phyloP scores from a whole-genome alignment of 2,113 vertebrate genomes.

The Greenwoodochromis staneri region DNA sequence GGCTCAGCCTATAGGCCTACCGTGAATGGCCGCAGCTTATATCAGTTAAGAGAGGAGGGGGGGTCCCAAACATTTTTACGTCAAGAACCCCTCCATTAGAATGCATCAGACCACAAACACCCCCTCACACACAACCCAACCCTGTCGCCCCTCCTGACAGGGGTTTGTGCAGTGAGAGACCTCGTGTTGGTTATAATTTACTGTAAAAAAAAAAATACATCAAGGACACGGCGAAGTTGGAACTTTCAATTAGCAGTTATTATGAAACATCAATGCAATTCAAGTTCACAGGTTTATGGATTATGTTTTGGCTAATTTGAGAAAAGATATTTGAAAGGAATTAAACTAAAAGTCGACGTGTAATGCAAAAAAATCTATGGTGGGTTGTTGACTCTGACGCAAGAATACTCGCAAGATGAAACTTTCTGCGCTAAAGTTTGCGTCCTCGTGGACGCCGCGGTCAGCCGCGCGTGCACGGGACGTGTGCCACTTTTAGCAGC shows the following conservation, averaged over 20 bases:
- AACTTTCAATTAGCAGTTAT: neutral
- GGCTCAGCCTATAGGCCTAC: conserved; percentile 53
- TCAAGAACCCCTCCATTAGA: conserved; percentile 48
- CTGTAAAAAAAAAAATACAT: neutral
- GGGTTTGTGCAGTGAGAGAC: neutral
- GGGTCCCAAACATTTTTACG: conserved; percentile 51
- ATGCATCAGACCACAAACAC: conserved; percentile 43
- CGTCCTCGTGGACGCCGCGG: neutral
- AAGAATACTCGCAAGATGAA: neutral
- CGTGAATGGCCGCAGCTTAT: conserved; percentile 47
- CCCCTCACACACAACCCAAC: conserved; percentile 2
- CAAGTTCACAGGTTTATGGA: neutral
- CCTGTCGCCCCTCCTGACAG: neutral
- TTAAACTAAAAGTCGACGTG: neutral
- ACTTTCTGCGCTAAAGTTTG: neutral
- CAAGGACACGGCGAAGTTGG: neutral
- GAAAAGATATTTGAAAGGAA: neutral
- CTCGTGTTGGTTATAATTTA: conserved; percentile 9
- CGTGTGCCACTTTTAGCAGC: neutral
- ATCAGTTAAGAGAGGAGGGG: conserved; percentile 10
- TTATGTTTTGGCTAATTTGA: neutral
- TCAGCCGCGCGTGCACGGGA: neutral
- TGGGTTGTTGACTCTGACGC: neutral
- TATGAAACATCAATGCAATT: neutral
- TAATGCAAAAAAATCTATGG: neutral